These are phyloP conservation scores for Mus spretus DNA, from an alignment of 2,797 vertebrate species.

Conservation along the genomic window DNA sequence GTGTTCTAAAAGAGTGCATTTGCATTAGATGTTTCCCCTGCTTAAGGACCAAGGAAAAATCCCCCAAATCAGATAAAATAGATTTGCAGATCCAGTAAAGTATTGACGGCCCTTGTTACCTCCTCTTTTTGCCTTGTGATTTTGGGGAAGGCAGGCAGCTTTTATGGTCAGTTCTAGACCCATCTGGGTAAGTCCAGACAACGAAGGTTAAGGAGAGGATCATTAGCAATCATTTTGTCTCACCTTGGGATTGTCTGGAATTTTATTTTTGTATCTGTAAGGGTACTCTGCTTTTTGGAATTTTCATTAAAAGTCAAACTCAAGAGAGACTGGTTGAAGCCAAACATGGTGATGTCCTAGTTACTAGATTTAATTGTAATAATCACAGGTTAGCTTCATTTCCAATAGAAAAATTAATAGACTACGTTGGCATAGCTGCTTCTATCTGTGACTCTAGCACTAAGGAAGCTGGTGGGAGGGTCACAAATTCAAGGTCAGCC, in stretches of 20 bases:
- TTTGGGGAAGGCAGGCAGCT: not conserved
- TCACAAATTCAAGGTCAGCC: not conserved
- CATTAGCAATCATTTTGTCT: not conserved
- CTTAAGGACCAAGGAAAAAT: constrained; percentile 5
- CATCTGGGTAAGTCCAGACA: not conserved
- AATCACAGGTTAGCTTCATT: not conserved
- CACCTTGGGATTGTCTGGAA: constrained; percentile 44
- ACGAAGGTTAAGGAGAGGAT: not conserved
- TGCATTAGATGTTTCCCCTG: not conserved
- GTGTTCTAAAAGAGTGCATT: constrained; percentile 38
- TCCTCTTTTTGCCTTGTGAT: not conserved
- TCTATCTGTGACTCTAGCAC: not conserved
- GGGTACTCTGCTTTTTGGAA: not conserved
- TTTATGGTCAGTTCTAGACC: not conserved
- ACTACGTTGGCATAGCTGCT: not conserved
- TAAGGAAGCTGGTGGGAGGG: not conserved
- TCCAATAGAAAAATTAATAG: constrained; percentile 20
- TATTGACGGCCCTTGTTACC: not conserved
- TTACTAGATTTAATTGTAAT: not conserved
- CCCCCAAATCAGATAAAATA: not conserved
- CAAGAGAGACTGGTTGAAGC: constrained; percentile 38
- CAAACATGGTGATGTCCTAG: not conserved
- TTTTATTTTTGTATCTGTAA: constrained; percentile 52
- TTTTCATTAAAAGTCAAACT: constrained; percentile 54
- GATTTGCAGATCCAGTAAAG: not conserved